Evolutionary conservation across 1,140 invertebrate genomes (phyloP).

Genomic region (Venustaconcha ellipsiformis): DNA sequence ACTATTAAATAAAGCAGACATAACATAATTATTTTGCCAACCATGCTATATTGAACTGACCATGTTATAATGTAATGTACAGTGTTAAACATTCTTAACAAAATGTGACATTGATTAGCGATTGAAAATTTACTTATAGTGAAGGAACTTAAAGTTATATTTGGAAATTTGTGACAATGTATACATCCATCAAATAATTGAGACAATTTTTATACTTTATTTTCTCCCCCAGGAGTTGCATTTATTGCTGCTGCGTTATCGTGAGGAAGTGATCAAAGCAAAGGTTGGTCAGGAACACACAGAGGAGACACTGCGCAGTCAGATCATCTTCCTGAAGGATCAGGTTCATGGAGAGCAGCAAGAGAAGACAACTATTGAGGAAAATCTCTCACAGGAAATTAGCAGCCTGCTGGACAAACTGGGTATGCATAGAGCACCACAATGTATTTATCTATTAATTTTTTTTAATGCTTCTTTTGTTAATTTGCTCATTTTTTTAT

Average conservation of each 20-base stretch:
- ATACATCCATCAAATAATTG: too few species aligned
- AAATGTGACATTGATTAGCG: too few species aligned
- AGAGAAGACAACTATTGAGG: constrained; percentile 74
- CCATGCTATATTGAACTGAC: too few species aligned
- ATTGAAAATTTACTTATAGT: too few species aligned
- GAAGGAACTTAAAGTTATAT: too few species aligned
- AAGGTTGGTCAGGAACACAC: constrained; percentile 87
- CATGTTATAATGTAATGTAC: too few species aligned
- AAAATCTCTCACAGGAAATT: constrained; percentile 75
- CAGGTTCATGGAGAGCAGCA: constrained; percentile 72
- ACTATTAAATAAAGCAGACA: too few species aligned
- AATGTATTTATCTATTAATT: too few species aligned
- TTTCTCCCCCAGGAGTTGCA: constrained; percentile 81
- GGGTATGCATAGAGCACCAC: constrained; percentile 37
- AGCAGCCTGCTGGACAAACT: constrained; percentile 67
- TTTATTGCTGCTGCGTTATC: constrained; percentile 83
- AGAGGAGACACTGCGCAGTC: constrained; percentile 79
- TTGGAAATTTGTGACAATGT: too few species aligned
- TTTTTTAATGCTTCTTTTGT: neutral
- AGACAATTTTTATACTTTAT: too few species aligned
- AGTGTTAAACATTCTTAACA: too few species aligned
- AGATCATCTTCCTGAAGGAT: constrained; percentile 82
- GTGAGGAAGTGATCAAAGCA: constrained; percentile 93
- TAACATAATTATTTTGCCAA: too few species aligned
- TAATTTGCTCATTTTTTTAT: neutral